Evolutionary conservation across 1,140 invertebrate genomes (phyloP).

Genomic region (Zaprionus camerounensis): DNA sequence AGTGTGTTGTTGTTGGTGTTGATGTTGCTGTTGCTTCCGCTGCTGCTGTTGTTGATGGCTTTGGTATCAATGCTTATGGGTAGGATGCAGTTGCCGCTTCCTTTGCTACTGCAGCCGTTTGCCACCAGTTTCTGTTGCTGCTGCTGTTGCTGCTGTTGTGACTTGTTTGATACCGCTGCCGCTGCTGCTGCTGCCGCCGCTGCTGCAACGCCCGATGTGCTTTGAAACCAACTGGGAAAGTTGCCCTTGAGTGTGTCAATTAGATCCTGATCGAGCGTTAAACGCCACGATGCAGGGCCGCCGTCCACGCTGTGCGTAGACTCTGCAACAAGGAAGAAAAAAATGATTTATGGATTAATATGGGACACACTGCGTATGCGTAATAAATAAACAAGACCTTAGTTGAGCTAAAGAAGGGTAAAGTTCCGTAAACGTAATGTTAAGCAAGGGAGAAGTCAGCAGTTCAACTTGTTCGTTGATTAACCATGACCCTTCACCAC

Average conservation of each 20-base stretch:
- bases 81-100: slow-evolving; percentile 68
- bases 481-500: slow-evolving; percentile 3
- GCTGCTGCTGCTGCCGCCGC: slow-evolving; percentile 53
- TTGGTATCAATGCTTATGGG: slow-evolving; percentile 78
- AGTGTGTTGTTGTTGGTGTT: slow-evolving; percentile 68
- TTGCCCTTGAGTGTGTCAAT: slow-evolving; percentile 94
- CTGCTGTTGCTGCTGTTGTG: slow-evolving; percentile 48
- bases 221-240: slow-evolving; percentile 95
- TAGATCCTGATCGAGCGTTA: slow-evolving; percentile 95
- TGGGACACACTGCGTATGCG: slow-evolving; percentile 7
- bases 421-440: not conserved
- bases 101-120: slow-evolving; percentile 49
- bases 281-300: slow-evolving; percentile 93
- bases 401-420: not conserved
- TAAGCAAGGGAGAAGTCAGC: no score
- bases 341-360: not conserved
- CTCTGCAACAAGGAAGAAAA: slow-evolving; percentile 86
- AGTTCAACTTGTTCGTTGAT: not conserved
- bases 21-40: slow-evolving; percentile 29
- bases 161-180: slow-evolving; percentile 59
- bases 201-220: slow-evolving; percentile 38
- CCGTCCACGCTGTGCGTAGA: slow-evolving; percentile 92
- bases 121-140: slow-evolving; percentile 40
- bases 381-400: not conserved
- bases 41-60: slow-evolving; percentile 39